Percentiles rank a stretch among this genome's conserved stretches.
Conservation (phyloP, 2,113 vertebrate genomes). For the Micromys minutus region DNA sequence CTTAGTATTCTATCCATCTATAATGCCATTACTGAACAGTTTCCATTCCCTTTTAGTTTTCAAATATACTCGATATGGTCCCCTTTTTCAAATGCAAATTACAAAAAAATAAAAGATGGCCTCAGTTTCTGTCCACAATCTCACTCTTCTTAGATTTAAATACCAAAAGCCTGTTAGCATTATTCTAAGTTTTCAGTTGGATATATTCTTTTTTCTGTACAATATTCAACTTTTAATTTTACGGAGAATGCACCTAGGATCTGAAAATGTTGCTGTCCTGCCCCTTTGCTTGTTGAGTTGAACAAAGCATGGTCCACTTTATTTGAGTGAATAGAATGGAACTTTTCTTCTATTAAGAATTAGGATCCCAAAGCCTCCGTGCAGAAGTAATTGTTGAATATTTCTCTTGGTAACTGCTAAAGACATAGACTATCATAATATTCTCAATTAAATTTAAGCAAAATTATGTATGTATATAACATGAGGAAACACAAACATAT, state of each 20-base stretch:
- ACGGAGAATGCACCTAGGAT: background rate
- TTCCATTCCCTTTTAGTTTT: background rate
- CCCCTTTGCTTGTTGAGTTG: background rate
- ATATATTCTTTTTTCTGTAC: background rate
- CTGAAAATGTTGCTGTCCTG: background rate
- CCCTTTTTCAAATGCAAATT: background rate
- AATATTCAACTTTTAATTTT: background rate
- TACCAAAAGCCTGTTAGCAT: background rate
- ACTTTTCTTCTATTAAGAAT: background rate
- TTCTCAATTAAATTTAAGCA: constrained; percentile 7
- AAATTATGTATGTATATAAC: background rate
- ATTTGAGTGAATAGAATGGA: background rate
- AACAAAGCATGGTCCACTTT: background rate
- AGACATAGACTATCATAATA: background rate
- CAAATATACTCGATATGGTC: background rate
- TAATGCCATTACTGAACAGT: background rate
- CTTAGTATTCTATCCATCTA: background rate
- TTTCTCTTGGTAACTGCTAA: background rate
- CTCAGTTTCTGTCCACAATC: background rate
- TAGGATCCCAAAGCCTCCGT: background rate
- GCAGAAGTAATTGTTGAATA: background rate
- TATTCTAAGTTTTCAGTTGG: background rate
- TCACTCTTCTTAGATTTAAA: constrained; percentile 15
- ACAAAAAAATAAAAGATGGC: background rate
- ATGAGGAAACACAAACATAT: background rate